Evolutionary conservation across 1,140 invertebrate species (phyloP).

Genomic region (Arctopsyche grandis): DNA sequence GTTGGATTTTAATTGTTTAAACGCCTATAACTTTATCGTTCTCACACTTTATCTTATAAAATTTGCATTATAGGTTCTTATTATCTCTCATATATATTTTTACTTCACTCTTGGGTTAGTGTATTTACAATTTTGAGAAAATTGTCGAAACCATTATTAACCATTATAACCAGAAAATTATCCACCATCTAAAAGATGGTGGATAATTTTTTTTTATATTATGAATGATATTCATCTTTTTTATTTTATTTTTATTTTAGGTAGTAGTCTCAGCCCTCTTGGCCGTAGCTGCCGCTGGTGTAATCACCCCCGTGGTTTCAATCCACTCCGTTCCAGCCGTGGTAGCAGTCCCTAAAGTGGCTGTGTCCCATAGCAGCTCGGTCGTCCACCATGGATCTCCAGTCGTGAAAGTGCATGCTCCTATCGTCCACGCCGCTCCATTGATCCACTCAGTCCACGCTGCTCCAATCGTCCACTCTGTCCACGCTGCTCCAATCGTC

Average conservation of each 20-base stretch:
- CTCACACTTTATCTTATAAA: too few relatives aligned
- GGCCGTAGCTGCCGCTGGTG: conserved; percentile 48
- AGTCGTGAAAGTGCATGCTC: conserved; percentile 57
- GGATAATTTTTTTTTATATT: too few relatives aligned
- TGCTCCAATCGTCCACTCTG: conserved; percentile 51
- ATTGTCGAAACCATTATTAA: too few relatives aligned
- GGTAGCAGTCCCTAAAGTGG: conserved; percentile 52
- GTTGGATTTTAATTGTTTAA: too few relatives aligned
- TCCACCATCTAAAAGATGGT: too few relatives aligned
- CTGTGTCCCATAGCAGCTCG: conserved; percentile 58
- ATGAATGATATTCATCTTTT: too few relatives aligned
- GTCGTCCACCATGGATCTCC: conserved; percentile 61
- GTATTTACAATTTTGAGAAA: too few relatives aligned
- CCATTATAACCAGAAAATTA: too few relatives aligned
- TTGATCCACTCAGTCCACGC: conserved; percentile 56
- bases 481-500: conserved; percentile 52
- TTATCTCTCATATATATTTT: too few relatives aligned
- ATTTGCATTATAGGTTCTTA: too few relatives aligned
- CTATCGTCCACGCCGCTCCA: conserved; percentile 55
- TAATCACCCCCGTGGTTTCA: conserved; percentile 54
- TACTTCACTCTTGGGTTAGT: too few relatives aligned
- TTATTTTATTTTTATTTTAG: conserved; percentile 41
- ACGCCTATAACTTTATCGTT: too few relatives aligned
- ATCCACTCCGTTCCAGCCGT: conserved; percentile 57
- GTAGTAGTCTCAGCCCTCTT: conserved; percentile 51